phyloP scores from a whole-genome alignment of 2,113 vertebrate genomes.

The Lophochroa leadbeateri region DNA sequence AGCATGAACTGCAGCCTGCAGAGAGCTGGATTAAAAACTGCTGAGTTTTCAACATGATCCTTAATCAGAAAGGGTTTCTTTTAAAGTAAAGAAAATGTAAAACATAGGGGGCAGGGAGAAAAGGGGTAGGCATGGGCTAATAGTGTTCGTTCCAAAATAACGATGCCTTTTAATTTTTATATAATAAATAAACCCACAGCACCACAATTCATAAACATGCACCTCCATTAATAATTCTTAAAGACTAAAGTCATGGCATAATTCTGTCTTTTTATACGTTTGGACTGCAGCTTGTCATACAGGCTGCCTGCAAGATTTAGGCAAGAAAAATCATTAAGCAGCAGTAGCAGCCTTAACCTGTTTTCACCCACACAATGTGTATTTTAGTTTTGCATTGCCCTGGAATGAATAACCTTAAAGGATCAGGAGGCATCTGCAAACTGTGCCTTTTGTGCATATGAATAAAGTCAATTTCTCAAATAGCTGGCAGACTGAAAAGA shows the following conservation, averaged over 20 bases:
- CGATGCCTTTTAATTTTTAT: neutral
- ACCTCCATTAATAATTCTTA: neutral
- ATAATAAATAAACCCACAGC: neutral
- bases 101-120: conserved; percentile 16
- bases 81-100: conserved; percentile 46
- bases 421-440: neutral
- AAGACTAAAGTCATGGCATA: neutral
- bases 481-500: conserved; percentile 4
- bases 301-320: neutral
- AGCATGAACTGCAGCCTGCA: conserved; percentile 68
- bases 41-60: conserved; percentile 70
- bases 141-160: neutral
- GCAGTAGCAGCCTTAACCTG: neutral
- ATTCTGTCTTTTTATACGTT: neutral
- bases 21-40: conserved; percentile 71
- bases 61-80: conserved; percentile 62
- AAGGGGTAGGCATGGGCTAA: neutral
- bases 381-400: neutral
- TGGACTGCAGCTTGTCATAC: neutral
- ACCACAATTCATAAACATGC: neutral
- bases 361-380: neutral
- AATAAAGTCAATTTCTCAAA: neutral
- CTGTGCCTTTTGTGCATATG: neutral
- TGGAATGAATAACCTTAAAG: neutral
- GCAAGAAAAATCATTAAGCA: neutral